These are phyloP conservation scores for Antrozous pallidus DNA, from an alignment of 2,797 vertebrate genomes.

Conservation along the genomic window DNA sequence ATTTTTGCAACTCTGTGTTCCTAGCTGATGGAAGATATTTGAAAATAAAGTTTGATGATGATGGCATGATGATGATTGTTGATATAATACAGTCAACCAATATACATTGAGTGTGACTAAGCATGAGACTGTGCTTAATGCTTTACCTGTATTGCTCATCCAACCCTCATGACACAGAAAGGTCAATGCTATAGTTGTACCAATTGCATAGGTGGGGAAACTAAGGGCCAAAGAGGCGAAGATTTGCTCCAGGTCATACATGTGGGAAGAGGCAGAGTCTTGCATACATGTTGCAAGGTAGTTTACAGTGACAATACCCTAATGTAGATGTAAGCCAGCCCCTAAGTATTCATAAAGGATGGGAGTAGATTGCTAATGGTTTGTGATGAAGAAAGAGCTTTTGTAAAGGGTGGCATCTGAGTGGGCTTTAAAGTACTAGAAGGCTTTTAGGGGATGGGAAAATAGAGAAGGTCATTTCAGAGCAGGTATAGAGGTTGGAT, in stretches of 20 bases:
- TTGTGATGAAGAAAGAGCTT: not conserved
- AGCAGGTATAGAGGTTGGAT: not conserved
- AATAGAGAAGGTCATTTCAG: not conserved
- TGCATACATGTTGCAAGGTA: not conserved
- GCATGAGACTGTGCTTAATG: not conserved
- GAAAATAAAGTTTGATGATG: not conserved
- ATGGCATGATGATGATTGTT: not conserved
- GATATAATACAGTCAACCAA: not conserved
- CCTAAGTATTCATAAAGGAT: not conserved
- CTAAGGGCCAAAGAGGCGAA: not conserved
- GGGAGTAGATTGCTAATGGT: not conserved
- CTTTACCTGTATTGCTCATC: not conserved
- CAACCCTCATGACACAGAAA: not conserved
- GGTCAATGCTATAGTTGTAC: not conserved
- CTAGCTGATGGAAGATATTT: not conserved
- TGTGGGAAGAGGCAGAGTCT: not conserved
- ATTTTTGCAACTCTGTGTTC: constrained; percentile 9
- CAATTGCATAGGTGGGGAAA: not conserved
- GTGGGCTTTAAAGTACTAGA: not conserved
- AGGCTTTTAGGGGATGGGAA: not conserved
- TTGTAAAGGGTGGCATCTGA: not conserved
- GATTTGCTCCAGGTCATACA: not conserved
- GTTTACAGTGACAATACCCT: not conserved
- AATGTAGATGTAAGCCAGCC: not conserved
- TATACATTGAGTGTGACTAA: not conserved